phyloP scores from a whole-genome alignment of 2,888 invertebrate species.

The Dasypolia templi region DNA sequence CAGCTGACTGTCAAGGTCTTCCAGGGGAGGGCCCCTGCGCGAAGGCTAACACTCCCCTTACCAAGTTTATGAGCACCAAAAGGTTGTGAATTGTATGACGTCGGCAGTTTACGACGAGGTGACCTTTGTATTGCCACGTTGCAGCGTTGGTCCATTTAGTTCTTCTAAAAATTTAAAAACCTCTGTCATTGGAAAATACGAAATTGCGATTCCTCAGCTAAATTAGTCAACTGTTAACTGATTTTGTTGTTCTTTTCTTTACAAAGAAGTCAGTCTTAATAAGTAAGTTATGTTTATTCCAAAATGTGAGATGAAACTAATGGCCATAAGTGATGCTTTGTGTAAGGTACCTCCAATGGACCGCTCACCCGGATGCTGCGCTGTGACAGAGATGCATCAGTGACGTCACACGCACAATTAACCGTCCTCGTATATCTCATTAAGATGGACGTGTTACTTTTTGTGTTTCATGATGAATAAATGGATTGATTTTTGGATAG shows the following conservation, averaged over 20 bases:
- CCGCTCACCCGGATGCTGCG: background rate
- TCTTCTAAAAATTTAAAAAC: background rate
- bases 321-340: background rate
- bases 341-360: background rate
- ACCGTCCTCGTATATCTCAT: background rate
- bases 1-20: conserved; percentile 20
- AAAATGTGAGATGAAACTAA: background rate
- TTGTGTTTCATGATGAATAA: background rate
- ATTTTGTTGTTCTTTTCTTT: too few relatives aligned
- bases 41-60: background rate
- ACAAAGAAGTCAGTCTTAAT: too few relatives aligned
- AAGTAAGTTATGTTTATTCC: background rate
- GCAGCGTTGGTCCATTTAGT: background rate
- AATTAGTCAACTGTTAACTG: too few relatives aligned
- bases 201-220: background rate
- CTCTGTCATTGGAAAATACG: background rate
- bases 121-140: background rate
- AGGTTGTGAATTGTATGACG: background rate
- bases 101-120: conserved; percentile 5
- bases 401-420: background rate
- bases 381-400: background rate
- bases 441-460: background rate
- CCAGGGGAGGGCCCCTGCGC: too few relatives aligned
- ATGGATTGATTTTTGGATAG: background rate
- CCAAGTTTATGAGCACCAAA: conserved; percentile 10